Evolutionary conservation across 2,797 vertebrate genomes (phyloP).

Genomic region (Yasuhikotakia modesta): DNA sequence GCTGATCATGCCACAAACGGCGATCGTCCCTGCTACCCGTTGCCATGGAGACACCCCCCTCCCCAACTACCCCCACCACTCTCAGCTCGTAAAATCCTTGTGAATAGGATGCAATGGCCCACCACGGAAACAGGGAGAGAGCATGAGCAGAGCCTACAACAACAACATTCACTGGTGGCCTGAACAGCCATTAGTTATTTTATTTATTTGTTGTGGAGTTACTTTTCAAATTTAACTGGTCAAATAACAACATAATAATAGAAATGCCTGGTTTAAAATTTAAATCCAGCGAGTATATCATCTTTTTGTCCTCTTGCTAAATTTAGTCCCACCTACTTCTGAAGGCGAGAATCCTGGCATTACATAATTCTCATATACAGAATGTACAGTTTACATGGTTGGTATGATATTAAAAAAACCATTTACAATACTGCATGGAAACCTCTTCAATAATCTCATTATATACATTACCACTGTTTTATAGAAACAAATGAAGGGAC

Average conservation of each 20-base stretch:
- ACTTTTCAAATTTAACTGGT: not conserved
- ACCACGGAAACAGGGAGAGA: slow-evolving; percentile 62
- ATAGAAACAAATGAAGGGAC: too few species aligned
- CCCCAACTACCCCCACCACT: slow-evolving; percentile 34
- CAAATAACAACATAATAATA: not conserved
- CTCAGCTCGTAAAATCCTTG: slow-evolving; percentile 59
- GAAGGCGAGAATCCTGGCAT: slow-evolving; percentile 21
- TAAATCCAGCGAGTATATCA: not conserved
- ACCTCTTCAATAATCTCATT: too few species aligned
- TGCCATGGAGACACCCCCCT: slow-evolving; percentile 75
- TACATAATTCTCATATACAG: slow-evolving; percentile 21
- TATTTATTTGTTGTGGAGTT: not conserved
- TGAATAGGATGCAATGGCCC: slow-evolving; percentile 65
- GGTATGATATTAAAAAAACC: not conserved
- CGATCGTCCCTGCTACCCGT: slow-evolving; percentile 75
- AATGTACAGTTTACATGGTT: slow-evolving; percentile 7
- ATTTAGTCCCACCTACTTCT: slow-evolving; percentile 18
- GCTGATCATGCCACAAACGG: slow-evolving; percentile 76
- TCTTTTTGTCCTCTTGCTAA: slow-evolving; percentile 1
- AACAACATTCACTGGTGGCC: slow-evolving; percentile 11
- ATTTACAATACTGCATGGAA: not conserved
- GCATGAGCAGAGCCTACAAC: slow-evolving; percentile 43
- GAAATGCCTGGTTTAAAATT: not conserved
- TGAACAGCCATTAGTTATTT: not conserved
- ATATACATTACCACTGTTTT: not conserved